Evolutionary conservation across 2,888 invertebrate species (phyloP).

Genomic region (Lasioglossum pauxillum): DNA sequence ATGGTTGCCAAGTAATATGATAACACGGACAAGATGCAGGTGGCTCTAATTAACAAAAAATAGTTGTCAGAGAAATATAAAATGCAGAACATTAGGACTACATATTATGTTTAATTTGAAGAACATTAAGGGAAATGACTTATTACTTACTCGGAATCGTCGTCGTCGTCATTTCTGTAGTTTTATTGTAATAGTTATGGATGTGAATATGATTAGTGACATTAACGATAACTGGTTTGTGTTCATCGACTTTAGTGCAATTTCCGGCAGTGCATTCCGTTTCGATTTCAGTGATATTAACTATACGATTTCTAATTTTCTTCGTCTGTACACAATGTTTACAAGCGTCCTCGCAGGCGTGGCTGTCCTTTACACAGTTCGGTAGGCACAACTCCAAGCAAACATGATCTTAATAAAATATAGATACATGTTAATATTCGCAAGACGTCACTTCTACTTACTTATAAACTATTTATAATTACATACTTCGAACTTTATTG

Average conservation of each 20-base stretch:
- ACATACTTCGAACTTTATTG: not conserved
- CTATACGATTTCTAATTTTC: conserved; percentile 75
- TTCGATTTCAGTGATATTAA: conserved; percentile 75
- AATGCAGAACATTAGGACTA: not conserved
- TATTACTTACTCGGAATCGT: conserved; percentile 20
- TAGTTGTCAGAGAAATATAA: not conserved
- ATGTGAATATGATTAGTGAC: conserved; percentile 77
- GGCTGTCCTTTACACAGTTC: conserved; percentile 15
- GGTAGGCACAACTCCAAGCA: conserved; percentile 43
- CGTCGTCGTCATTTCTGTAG: not conserved
- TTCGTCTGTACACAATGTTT: conserved; percentile 66
- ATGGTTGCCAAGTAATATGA: not conserved
- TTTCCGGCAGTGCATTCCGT: conserved; percentile 67
- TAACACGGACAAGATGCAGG: not conserved
- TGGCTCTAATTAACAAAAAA: not conserved
- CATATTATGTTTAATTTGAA: not conserved
- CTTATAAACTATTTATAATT: too few relatives aligned
- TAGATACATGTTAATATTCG: not conserved
- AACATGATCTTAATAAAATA: conserved; percentile 8
- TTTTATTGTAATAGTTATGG: conserved; percentile 62
- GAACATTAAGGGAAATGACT: not conserved
- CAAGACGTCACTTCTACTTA: not conserved
- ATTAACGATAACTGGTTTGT: conserved; percentile 59
- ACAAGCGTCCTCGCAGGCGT: conserved; percentile 69
- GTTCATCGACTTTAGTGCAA: conserved; percentile 10